Conservation (phyloP, 1,140 invertebrate genomes). For the Lepidurus couesii region DNA sequence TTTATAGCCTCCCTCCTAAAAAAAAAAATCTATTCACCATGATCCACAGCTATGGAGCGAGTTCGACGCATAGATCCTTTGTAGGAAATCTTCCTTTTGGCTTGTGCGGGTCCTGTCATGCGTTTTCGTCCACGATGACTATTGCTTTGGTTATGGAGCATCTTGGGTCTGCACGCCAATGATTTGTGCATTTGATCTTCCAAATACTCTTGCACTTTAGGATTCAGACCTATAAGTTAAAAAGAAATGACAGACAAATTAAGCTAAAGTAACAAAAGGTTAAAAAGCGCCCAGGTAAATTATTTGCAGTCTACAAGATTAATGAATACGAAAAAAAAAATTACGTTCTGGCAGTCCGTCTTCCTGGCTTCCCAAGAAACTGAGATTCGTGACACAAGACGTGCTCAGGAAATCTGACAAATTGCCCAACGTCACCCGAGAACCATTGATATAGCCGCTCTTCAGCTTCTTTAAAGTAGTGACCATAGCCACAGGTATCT, state of each 20-base stretch:
- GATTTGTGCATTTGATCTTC: conserved; percentile 78
- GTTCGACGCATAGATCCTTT: conserved; percentile 81
- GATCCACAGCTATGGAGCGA: conserved; percentile 69
- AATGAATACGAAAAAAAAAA: conserved; percentile 36
- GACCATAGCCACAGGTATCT: conserved; percentile 86
- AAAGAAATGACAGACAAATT: conserved; percentile 30
- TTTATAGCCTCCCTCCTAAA: not conserved
- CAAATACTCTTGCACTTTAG: conserved; percentile 77
- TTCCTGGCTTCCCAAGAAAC: conserved; percentile 86
- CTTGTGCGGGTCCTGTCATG: conserved; percentile 28
- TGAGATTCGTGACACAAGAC: conserved; percentile 91
- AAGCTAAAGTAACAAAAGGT: conserved; percentile 23
- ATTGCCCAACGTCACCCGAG: conserved; percentile 81
- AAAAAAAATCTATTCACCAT: not conserved
- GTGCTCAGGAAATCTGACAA: conserved; percentile 89
- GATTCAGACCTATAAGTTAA: conserved; percentile 58
- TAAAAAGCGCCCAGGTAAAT: conserved; percentile 10
- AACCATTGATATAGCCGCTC: conserved; percentile 97
- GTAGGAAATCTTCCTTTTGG: conserved; percentile 61
- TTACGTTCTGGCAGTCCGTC: conserved; percentile 76
- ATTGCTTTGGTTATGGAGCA: conserved; percentile 46
- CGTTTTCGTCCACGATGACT: conserved; percentile 27
- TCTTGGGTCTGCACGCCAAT: conserved; percentile 62
- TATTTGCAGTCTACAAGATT: conserved; percentile 24
- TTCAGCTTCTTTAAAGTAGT: conserved; percentile 97